Percentiles rank a stretch among this genome's conserved stretches.
Evolutionary conservation across 2,113 vertebrate genomes (phyloP).

Genomic region (Silurus meridionalis): DNA sequence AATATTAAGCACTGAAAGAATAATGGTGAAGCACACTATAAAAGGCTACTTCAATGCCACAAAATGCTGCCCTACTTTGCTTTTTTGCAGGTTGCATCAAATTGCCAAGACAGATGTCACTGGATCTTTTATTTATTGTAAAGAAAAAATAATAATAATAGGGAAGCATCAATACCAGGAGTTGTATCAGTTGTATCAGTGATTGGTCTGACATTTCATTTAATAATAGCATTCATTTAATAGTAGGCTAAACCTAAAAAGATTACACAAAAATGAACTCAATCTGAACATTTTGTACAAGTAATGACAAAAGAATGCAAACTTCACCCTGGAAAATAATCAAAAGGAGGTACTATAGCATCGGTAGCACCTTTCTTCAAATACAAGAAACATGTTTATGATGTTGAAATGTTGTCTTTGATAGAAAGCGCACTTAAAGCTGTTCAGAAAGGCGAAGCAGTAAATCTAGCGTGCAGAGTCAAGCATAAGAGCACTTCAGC

Average conservation of each 20-base stretch:
- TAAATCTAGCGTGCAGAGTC: neutral
- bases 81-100: slow-evolving; percentile 45
- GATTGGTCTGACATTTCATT: too few species aligned
- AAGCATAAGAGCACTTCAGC: neutral
- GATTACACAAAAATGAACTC: neutral
- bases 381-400: neutral
- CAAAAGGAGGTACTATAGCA: neutral
- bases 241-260: neutral
- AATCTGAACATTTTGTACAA: neutral
- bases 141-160: neutral
- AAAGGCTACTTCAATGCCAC: slow-evolving; percentile 22
- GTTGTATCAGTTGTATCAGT: neutral
- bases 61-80: slow-evolving; percentile 48
- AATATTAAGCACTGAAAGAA: slow-evolving; percentile 49
- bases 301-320: neutral
- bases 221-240: neutral
- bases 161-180: neutral
- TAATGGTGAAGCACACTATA: slow-evolving; percentile 59
- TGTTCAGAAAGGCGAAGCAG: neutral
- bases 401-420: neutral
- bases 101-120: slow-evolving; percentile 20
- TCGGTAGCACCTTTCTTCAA: neutral
- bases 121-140: neutral
- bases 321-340: neutral
- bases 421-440: neutral